Conservation (phyloP, 2,113 vertebrate species). For the Oxyura jamaicensis region DNA sequence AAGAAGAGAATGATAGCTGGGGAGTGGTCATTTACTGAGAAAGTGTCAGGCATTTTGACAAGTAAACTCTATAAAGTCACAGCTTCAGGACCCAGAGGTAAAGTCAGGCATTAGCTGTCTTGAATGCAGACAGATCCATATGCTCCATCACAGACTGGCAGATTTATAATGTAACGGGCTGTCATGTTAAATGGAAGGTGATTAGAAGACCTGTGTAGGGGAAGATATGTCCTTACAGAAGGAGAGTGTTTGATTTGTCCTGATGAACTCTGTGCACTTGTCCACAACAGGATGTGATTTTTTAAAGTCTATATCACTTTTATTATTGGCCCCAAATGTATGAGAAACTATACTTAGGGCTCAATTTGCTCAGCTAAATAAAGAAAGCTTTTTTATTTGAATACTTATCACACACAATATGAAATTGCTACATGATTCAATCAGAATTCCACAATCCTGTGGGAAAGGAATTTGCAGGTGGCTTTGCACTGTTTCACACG, state of each 20-base stretch:
- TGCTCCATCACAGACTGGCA: not conserved
- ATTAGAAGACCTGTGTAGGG: not conserved
- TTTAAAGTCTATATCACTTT: not conserved
- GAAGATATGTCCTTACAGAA: not conserved
- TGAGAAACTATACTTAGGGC: not conserved
- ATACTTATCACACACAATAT: not conserved
- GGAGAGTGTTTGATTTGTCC: fast-evolving
- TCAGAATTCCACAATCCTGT: not conserved
- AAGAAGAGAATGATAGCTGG: not conserved
- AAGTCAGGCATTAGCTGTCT: not conserved
- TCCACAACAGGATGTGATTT: not conserved
- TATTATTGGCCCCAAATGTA: not conserved
- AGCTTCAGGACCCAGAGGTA: not conserved
- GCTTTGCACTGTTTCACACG: too few species aligned
- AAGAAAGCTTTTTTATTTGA: not conserved
- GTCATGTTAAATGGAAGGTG: not conserved
- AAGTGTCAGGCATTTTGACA: not conserved
- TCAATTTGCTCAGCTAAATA: not conserved
- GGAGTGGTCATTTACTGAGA: not conserved
- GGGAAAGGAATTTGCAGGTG: too few species aligned
- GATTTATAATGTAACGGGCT: fast-evolving
- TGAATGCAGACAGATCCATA: not conserved
- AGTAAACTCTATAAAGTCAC: not conserved
- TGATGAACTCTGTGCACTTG: not conserved
- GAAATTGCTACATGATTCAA: not conserved